phyloP scores from a whole-genome alignment of 2,797 vertebrate species.

The Ispidina lecontei region DNA sequence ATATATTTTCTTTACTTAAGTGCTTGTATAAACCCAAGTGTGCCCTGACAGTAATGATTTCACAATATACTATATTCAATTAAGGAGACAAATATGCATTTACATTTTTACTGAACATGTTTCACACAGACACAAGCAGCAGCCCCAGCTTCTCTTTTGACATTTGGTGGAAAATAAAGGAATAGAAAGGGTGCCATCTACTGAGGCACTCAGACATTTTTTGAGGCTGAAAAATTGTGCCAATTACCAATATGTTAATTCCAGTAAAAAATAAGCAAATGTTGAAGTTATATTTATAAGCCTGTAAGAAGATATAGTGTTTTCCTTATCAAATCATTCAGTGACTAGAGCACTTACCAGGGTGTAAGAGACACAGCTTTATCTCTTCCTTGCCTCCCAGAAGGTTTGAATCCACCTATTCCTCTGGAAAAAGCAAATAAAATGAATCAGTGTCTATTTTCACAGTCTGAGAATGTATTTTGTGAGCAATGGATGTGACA shows the following conservation, averaged over 20 bases:
- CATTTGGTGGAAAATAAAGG: constrained; percentile 66
- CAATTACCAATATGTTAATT: neutral
- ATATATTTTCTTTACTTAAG: constrained; percentile 76
- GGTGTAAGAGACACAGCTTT: neutral
- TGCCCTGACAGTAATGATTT: constrained; percentile 80
- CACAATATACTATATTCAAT: constrained; percentile 78
- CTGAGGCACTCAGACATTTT: constrained; percentile 67
- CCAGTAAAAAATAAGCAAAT: neutral
- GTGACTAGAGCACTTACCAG: neutral
- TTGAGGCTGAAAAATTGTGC: neutral
- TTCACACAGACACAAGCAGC: constrained; percentile 19
- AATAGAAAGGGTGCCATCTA: constrained; percentile 83
- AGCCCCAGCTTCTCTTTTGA: constrained; percentile 28
- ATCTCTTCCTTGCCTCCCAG: neutral
- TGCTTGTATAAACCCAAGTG: constrained; percentile 70
- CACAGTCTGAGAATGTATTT: accelerated
- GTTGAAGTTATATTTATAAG: neutral
- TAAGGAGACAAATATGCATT: constrained; percentile 74
- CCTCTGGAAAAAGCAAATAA: neutral
- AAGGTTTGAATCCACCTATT: neutral
- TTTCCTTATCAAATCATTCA: neutral
- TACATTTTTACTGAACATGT: constrained; percentile 69
- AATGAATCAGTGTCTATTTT: neutral
- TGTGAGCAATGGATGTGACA: neutral
- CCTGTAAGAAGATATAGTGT: neutral